Evolutionary conservation across 2,888 invertebrate species (phyloP).

Genomic region (Agrotis puta): DNA sequence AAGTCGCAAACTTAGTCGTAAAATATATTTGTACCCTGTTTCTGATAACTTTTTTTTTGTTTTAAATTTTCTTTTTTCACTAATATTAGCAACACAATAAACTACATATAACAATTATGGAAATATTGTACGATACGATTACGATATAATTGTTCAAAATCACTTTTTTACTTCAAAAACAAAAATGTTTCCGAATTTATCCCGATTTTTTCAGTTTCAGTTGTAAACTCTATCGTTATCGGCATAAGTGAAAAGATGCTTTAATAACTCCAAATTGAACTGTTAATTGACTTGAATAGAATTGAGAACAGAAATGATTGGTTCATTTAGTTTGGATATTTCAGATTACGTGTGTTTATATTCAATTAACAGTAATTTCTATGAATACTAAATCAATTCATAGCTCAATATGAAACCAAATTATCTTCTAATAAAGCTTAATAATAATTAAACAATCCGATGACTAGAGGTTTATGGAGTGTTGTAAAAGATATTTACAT

Average conservation of each 20-base stretch:
- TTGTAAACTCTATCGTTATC: too few relatives aligned
- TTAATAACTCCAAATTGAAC: slow-evolving; percentile 6
- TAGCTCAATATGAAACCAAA: neutral
- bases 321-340: neutral
- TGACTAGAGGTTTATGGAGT: neutral
- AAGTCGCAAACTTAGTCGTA: too few relatives aligned
- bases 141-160: too few relatives aligned
- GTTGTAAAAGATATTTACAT: too few relatives aligned
- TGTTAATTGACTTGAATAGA: neutral
- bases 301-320: neutral
- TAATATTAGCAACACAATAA: too few relatives aligned
- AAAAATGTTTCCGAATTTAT: slow-evolving; percentile 12
- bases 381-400: slow-evolving; percentile 8
- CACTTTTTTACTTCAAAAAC: neutral
- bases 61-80: too few relatives aligned
- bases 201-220: slow-evolving; percentile 20
- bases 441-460: slow-evolving; percentile 1
- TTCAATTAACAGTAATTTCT: slow-evolving; percentile 5
- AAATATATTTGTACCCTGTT: too few relatives aligned
- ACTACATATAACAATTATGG: too few relatives aligned
- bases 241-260: too few relatives aligned
- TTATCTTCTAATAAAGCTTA: neutral
- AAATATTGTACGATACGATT: too few relatives aligned
- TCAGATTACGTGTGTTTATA: slow-evolving; percentile 7
- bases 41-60: too few relatives aligned